Base-by-base conservation (phyloP, 2,888 invertebrate species). In the Crematogaster levior region DNA sequence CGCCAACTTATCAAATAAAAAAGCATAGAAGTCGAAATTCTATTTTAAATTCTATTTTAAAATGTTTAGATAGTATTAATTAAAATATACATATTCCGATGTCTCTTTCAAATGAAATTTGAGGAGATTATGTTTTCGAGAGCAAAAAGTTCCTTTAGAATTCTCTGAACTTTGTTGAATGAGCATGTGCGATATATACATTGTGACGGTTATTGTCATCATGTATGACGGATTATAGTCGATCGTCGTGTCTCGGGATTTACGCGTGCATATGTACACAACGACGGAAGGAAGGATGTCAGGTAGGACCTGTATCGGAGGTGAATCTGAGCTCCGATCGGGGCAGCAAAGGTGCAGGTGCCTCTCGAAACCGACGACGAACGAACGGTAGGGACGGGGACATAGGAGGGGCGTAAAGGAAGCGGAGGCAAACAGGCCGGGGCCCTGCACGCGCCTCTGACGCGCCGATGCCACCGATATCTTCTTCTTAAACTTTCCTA, bases 401-500 rank as follows among this genome's bases (percentile, higher is more conserved):
- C 58, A 53, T 30, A 27, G 61, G 70, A 77, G 60, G 73, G 46
- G 75, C 63, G 60, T 51, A 83, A 79, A 75, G 75, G 75, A 34
- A 56, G 43, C 70, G 34, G 56, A 70, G 73, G 74, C 85, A 88
- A 84, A 63, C 88, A 84, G 83, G 58, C 72, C 79, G 83, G 85
- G 84, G 34, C 70, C 66, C 87, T 92, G 92, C 91, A 93, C 92
- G 92, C 92, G 92, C 91, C 91, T 90, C 88, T 90, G 90, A 92
- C 91, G 91, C 88, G 84, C 88, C 91, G 88, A 93, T 93, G 92
- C 93, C 92, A 93, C 91, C 91, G 93, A 93, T 92, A 91, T 90
- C 91, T 89, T 86, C 86, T 83, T 89, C 91, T 90, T 91, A 91
- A 93, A 91, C 92, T 93, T 92, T 92, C 88, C 93, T 93, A 93